Evolutionary conservation across 2,888 invertebrate species (phyloP), one percentile per base, ranked within the genome.

Genomic region (Tachina grossa): DNA sequence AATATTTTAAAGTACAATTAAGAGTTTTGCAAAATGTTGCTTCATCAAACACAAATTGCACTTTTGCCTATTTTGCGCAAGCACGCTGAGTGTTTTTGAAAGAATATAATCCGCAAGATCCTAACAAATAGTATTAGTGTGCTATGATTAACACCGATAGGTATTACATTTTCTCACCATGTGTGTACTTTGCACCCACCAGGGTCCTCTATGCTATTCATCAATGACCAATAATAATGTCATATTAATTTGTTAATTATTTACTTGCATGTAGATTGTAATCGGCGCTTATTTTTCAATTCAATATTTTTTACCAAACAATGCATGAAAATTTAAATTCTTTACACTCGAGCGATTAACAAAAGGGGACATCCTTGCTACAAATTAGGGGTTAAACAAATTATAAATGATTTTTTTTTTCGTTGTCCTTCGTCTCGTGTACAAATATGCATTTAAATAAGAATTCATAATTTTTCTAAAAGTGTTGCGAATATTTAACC

Each of bases 351-450:
- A 77, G 9, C 57, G 41, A n/a, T 1, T 22, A 63, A 47, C 45
- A 75, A 75, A 45, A 68, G 19, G 13, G 39, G 13, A 16, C 13
- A 45, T 49, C 39, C 14, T 9, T 43, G 51, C 75, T 79, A 79
- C 76, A 80, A 31, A 66, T 85, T 83, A 80, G 76, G 85, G 79
- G 83, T 83, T 85, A 85, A 85, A 68, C 79, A 83, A 72, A 65
- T 79, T 39, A 39, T 16, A 79, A 19, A 39, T 65, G 10, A 31
- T n/a, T 4, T 1, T 43, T 14, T n/a, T 39, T 51, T 9, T 63
- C 31, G 31, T 49, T 61, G 43, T 53, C 31, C 22, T n/a, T 51
- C n/a, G 49, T 1, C 53, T 45, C 16, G 4, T 75, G 43, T 14
- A 14, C 14, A 22, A 31, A n/a, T 6, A 9, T 14, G 9, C 6